A percentile compares a stretch with the other conserved stretches of the same genome.
Conservation (phyloP, 2,113 vertebrate genomes). For the Phoxinus phoxinus region DNA sequence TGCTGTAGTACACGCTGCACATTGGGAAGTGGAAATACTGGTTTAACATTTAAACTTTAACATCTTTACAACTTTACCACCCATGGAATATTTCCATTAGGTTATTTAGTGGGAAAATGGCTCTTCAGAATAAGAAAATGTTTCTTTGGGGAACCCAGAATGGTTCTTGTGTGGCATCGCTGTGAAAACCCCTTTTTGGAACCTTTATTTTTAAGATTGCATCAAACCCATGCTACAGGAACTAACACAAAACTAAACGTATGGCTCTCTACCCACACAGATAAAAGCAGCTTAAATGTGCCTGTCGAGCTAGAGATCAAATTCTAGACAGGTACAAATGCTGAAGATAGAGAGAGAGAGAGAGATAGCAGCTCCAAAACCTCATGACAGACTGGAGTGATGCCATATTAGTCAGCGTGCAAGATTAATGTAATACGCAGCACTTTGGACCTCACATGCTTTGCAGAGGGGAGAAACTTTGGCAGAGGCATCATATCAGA, state of each 20-base stretch:
- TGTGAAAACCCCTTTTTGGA: no score
- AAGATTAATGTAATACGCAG: conserved; percentile 68
- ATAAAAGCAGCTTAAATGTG: not conserved
- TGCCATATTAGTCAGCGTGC: conserved; percentile 66
- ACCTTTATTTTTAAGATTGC: no score
- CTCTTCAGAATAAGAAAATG: no score
- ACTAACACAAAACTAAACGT: not conserved
- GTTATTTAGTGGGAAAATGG: no score
- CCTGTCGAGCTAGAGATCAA: not conserved
- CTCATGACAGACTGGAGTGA: conserved; percentile 64
- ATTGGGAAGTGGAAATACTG: no score
- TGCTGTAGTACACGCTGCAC: no score
- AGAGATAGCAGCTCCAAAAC: not conserved
- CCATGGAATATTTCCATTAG: no score
- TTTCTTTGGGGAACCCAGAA: no score
- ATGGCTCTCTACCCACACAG: not conserved
- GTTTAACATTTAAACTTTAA: no score
- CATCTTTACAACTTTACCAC: no score
- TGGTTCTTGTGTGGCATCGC: no score
- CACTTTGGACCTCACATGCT: conserved; percentile 63
- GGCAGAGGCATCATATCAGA: conserved; percentile 58
- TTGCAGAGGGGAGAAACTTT: conserved; percentile 64
- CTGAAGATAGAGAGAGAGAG: not conserved
- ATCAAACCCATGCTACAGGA: not conserved
- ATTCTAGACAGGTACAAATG: conserved; percentile 17